Conservation (phyloP, 1,140 invertebrate genomes). For the Reticulitermes speratus region DNA sequence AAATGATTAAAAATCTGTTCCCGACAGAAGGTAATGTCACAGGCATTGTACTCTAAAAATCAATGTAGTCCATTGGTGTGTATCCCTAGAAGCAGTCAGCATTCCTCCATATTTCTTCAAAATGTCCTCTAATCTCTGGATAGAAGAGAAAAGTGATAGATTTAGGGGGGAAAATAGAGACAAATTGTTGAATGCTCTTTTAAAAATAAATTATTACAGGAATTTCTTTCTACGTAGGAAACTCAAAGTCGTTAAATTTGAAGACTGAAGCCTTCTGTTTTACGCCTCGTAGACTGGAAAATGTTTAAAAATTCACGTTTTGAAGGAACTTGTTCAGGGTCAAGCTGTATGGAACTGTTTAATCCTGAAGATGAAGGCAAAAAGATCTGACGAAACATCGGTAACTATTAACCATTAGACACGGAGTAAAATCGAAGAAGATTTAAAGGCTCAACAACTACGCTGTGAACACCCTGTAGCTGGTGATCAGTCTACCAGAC, state of each 20-base stretch:
- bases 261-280: too few species aligned
- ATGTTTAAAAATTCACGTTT: too few species aligned
- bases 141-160: neutral
- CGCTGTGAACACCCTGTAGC: too few species aligned
- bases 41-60: neutral
- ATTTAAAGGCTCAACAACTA: too few species aligned
- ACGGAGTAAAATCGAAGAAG: too few species aligned
- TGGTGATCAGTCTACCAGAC: too few species aligned
- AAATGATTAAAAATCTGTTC: neutral
- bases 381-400: too few species aligned
- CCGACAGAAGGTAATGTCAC: neutral
- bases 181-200: neutral
- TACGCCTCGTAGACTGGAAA: too few species aligned
- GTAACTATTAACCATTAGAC: too few species aligned
- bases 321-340: too few species aligned
- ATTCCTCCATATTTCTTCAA: neutral
- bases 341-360: too few species aligned
- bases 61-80: neutral
- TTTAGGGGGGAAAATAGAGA: neutral
- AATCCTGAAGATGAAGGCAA: too few species aligned
- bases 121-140: neutral
- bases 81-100: neutral
- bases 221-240: neutral
- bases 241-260: neutral
- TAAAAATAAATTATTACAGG: neutral